A percentile compares a stretch with the other conserved stretches of the same genome.
These are phyloP conservation scores for Dasysyrphus albostriatus DNA, from an alignment of 2,888 invertebrate species.

Conservation along the genomic window DNA sequence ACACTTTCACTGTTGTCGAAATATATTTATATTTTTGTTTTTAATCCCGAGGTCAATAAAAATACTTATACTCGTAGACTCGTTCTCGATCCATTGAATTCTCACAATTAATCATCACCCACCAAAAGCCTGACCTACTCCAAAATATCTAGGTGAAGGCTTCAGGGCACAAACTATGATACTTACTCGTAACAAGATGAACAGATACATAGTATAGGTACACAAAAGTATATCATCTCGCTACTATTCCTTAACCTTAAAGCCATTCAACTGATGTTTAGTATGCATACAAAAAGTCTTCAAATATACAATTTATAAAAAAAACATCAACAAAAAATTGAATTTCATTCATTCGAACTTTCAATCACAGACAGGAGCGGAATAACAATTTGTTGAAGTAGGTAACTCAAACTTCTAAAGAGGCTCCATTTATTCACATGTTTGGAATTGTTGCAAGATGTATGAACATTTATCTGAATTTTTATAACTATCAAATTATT, in stretches of 20 bases:
- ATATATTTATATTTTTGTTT: not conserved
- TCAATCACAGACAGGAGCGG: slow-evolving; percentile 14
- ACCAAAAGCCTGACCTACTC: slow-evolving; percentile 40
- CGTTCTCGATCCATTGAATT: slow-evolving; percentile 10
- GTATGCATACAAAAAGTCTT: not conserved
- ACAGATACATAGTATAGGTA: slow-evolving; percentile 22
- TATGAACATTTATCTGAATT: too few species aligned
- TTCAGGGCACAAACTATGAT: slow-evolving; percentile 40
- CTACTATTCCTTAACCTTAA: slow-evolving; percentile 6
- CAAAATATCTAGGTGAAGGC: slow-evolving; percentile 68
- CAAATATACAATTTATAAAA: slow-evolving; percentile 7
- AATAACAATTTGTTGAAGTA: not conserved
- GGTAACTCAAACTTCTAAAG: not conserved
- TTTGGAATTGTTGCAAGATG: too few species aligned
- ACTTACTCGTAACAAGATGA: not conserved
- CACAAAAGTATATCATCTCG: not conserved
- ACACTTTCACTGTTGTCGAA: slow-evolving; percentile 12
- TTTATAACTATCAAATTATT: too few species aligned
- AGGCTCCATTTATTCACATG: not conserved
- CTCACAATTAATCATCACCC: slow-evolving; percentile 57
- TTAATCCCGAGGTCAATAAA: slow-evolving; percentile 18
- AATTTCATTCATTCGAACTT: slow-evolving; percentile 56
- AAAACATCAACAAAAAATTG: slow-evolving; percentile 9
- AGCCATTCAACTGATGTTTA: slow-evolving; percentile 8
- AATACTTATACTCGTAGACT: not conserved